Evolutionary conservation across 2,888 invertebrate genomes (phyloP).

Genomic region (Ochropacha duplaris): DNA sequence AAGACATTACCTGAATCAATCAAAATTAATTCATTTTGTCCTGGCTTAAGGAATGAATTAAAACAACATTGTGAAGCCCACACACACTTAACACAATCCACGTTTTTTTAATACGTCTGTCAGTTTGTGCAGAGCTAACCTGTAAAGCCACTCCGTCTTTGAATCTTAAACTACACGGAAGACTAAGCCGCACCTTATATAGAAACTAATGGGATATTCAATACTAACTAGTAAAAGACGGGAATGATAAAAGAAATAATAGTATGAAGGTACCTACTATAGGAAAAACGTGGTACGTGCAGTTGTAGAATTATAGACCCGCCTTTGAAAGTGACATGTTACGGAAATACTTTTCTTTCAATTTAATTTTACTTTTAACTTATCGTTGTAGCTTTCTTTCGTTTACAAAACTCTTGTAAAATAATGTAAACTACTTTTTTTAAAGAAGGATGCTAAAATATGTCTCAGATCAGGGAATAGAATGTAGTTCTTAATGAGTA

Average conservation of each 20-base stretch:
- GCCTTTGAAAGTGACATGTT: background rate
- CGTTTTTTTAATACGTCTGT: background rate
- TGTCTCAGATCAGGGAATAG: too few species aligned
- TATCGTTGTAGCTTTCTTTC: background rate
- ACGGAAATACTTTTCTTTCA: background rate
- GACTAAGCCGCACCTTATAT: background rate
- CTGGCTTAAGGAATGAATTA: slow-evolving; percentile 8
- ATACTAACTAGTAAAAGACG: background rate
- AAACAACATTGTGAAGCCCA: slow-evolving; percentile 20
- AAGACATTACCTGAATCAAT: too few species aligned
- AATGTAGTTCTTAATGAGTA: background rate
- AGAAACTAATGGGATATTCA: slow-evolving; percentile 4
- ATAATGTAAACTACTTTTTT: background rate
- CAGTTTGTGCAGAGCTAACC: background rate
- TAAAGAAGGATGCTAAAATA: too few species aligned
- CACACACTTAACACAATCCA: slow-evolving; percentile 14
- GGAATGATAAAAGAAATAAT: background rate
- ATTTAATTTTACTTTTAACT: background rate
- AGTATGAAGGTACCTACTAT: too few species aligned
- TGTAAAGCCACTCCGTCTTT: background rate
- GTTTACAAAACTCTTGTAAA: too few species aligned
- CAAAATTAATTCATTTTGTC: too few species aligned
- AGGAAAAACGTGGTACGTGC: background rate
- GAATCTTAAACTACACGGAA: background rate
- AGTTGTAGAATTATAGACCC: background rate